Base-by-base conservation (phyloP, 2,888 invertebrate species). In the Lamellibrachia satsuma region DNA sequence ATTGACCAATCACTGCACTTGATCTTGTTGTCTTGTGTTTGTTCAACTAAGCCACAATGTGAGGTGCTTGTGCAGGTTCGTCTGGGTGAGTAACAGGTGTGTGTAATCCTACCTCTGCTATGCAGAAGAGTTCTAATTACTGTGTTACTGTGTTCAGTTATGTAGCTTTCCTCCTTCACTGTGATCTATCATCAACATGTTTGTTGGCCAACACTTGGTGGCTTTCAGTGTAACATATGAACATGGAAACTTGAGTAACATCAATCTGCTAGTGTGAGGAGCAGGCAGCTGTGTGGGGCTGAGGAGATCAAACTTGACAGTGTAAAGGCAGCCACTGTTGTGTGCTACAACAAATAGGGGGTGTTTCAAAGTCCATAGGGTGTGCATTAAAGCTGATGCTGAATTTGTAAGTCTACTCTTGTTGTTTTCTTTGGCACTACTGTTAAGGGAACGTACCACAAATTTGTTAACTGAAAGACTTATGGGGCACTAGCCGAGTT, bases 301-400 rank as follows among this genome's bases (percentile, higher is more conserved):
- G 75, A 75, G 75, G 22, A 75, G 22, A 22, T 75, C 22, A 22
- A n/a, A 75, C 75, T 0, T 15, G 75, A n/a, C 22, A 0, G 4
- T 75, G 22, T 75, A 8, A n/a, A 22, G n/a, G 75, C 75, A 75
- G 75, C 15, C 75, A 75, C 22, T 22, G 75, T n/a, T 22, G 55
- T 55, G 55, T 55, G 75, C 75, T n/a, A 15, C n/a, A 15, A 22
- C n/a, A 75, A n/a, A 22, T 11, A n/a, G n/a, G 22, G 75, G 75
- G 22, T 22, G 75, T 75, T 75, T 22, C 22, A 75, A 15, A 75
- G 75, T 75, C 22, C 75, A 15, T 22, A 75, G n/a, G 75, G 75
- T 75, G 75, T 75, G 75, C 75, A 75, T 75, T 75, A 75, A 75
- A 75, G 75, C 75, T 75, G 75, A 75, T 75, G 75, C 75, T 75